Base-by-base conservation (phyloP, 2,113 vertebrate genomes). In the Excalfactoria chinensis region DNA sequence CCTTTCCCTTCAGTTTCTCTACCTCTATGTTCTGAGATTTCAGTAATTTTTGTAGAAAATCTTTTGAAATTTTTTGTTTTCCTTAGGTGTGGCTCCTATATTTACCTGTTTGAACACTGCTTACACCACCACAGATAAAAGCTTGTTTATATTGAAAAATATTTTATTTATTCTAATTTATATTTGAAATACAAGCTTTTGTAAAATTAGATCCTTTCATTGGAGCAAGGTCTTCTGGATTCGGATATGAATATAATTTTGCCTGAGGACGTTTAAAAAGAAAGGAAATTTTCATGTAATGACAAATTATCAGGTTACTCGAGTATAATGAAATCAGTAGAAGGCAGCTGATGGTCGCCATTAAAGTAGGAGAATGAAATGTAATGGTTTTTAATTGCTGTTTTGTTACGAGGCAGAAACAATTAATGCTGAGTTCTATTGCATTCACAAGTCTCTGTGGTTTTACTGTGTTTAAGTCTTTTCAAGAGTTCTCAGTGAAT, bases 81-180 rank as follows among this genome's bases (percentile, higher is more conserved):
- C n/a, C 14, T 84, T 17, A 34, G 14, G 4, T 1, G 48, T 55
- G 1, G 0, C 2, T 8, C 2, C 1, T 11, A 10, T 46, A 70
- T 1, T 63, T 73, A 62, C 40, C 20, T 81, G 20, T 63, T 22
- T 71, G 34, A 89, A 60, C 9, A 20, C 19, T 67, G 28, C 21
- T 70, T 84, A n/a, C 32, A 60, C n/a, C 60, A 20, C 19, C 43
- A 68, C 15, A 43, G 44, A 51, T 37, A 88, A 74, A 79, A 75
- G 2, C 4, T 11, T 43, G 20, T 28, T 25, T 68, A 12, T 10
- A 34, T 22, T 10, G 49, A 46, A 88, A 90, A 80, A 11, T 11
- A 40, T 5, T 34, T 19, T n/a, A 9, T 67, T 93, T 89, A 67
- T 41, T 22, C 7, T 13, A 34, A 71, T 79, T 73, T 73, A 40